Evolutionary conservation across 2,113 vertebrate species (phyloP).

Genomic region (Glaucomys volans): DNA sequence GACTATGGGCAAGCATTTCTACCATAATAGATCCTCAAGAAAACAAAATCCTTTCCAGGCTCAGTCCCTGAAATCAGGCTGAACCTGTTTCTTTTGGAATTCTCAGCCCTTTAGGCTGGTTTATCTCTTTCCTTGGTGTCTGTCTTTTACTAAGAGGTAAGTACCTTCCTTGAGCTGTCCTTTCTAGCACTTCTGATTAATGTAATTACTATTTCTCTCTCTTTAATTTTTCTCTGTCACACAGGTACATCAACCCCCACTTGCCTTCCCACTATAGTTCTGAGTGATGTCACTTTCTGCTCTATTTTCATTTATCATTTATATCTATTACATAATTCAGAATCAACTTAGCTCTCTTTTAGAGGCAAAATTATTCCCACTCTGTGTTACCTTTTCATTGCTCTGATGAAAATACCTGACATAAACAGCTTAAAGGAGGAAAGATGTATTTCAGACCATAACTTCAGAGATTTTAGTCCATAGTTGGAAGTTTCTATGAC

Average conservation of each 20-base stretch:
- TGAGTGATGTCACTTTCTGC: neutral
- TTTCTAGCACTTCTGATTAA: neutral
- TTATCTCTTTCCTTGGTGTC: neutral
- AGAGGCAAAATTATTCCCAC: neutral
- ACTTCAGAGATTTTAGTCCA: too few species aligned
- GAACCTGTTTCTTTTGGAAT: constrained; percentile 5
- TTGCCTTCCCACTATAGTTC: neutral
- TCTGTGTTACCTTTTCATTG: too few species aligned
- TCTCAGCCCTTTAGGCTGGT: neutral
- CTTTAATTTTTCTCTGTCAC: neutral
- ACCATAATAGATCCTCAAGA: neutral
- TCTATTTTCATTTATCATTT: neutral
- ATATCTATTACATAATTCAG: neutral
- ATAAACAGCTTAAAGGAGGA: too few species aligned
- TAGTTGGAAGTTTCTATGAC: too few species aligned
- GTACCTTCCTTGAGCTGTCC: neutral
- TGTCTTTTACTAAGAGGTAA: neutral
- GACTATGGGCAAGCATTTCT: neutral
- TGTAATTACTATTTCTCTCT: neutral
- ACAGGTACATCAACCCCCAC: neutral
- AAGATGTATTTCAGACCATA: too few species aligned
- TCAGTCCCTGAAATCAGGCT: neutral
- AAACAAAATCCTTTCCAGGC: neutral
- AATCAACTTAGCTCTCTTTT: neutral
- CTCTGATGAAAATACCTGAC: too few species aligned